Evolutionary conservation across 2,888 invertebrate species (phyloP), one percentile per base, ranked within the genome.

Genomic region (Tinea trinotella): DNA sequence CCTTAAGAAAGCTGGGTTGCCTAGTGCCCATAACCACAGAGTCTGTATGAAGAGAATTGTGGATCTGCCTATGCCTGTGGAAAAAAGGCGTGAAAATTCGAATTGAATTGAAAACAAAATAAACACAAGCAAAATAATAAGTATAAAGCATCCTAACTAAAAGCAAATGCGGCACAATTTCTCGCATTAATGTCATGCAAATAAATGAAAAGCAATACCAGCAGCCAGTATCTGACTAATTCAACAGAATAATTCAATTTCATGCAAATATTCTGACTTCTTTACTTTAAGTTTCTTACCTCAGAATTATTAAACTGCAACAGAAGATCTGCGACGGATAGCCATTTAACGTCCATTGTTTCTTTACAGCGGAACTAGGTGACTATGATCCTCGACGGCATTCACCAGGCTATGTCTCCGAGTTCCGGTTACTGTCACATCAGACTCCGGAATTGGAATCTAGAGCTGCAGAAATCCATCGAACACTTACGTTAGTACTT

Each of bases 311-410:
- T n/a, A n/a, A n/a, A n/a, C n/a, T n/a, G n/a, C n/a, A n/a, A n/a
- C n/a, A n/a, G n/a, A n/a, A n/a, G n/a, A n/a, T n/a, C n/a, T n/a
- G n/a, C n/a, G n/a, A n/a, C n/a, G n/a, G n/a, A n/a, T n/a, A n/a
- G n/a, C n/a, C n/a, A n/a, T n/a, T n/a, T n/a, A n/a, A n/a, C n/a
- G n/a, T n/a, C n/a, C n/a, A 9, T 40, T 40, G 13, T 44, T 53
- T 53, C 20, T 22, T 56, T 59, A 40, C 85, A 97, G 97, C 98
- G 68, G 98, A 98, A 87, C 87, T 98, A 58, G 98, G 98, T 1
- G 98, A 98, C 87, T 97, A 93, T 78, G 97, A 98, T 77, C 91
- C 93, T 22, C 88, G 95, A 62, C 88, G 95, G 56, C 96, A 98
- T 75, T 92, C 92, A 24, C 89, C 91, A 18, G 97, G 97, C 55